Base-by-base conservation (phyloP, 2,113 vertebrate species). In the Danionella cerebrum region DNA sequence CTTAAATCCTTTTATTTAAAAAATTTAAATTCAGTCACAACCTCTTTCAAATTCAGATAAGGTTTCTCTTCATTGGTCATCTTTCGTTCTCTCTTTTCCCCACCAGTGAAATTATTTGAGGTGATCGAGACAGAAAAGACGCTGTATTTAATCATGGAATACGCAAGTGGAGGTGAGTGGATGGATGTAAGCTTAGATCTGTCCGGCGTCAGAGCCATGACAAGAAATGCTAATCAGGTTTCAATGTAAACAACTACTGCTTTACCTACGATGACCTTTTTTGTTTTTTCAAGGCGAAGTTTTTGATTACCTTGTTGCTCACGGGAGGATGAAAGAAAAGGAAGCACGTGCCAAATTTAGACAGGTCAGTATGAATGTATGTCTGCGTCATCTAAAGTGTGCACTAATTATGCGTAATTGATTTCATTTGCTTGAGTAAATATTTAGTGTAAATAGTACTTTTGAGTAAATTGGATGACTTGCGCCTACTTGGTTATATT, bases 281-380 rank as follows among this genome's bases (percentile, higher is more conserved):
- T 42, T 10, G 19, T 42, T 39, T 58, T 24, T 25, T 38, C 33
- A 82, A 95, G 94, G 93, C 42, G 94, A 96, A 77, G 94, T 94
- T 9, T 97, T 96, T 39, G 93, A 94, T 86, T 94, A 95, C 83
- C 84, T 96, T 42, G 93, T 96, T 72, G 93, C 94, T 77, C 94
- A 97, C 1, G 94, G 94, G 67, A 87, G 94, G 75, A 97, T 97
- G 94, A 96, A 97, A 86, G 94, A 97, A 78, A 97, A 97, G 76
- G 94, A 97, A 79, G 94, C 94, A 8, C 88, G 94, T 81, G 92
- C 93, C 73, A 97, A 97, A 86, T 96, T 97, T 78, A 88, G 94
- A 85, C 94, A 96, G 94, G 94, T 96, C 48, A 73, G 88, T 65
- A n/a, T 6, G 4, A 33, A 18, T 38, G 13, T 45, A 21, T 51